Evolutionary conservation across 1,140 invertebrate species (phyloP).

Genomic region (Bombus waltoni): DNA sequence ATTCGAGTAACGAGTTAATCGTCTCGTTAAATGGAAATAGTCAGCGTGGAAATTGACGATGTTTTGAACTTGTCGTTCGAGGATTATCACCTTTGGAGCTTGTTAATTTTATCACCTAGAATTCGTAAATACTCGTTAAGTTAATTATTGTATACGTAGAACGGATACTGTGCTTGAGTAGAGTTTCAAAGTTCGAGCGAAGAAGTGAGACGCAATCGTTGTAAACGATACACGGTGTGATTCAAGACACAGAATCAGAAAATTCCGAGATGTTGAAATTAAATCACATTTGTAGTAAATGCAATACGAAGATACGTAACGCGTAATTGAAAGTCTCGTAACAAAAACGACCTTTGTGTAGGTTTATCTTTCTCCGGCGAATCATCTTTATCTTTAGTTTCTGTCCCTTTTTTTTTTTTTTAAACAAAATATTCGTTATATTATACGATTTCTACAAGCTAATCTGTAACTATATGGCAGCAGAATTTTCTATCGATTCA

Average conservation of each 20-base stretch:
- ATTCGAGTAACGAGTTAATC: constrained; percentile 28
- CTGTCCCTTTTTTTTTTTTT: too few species aligned
- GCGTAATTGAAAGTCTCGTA: too few species aligned
- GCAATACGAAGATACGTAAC: too few species aligned
- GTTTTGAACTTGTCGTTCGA: neutral
- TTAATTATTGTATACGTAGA: neutral
- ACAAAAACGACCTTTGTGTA: too few species aligned
- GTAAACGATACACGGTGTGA: too few species aligned
- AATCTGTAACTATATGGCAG: too few species aligned
- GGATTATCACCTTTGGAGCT: neutral
- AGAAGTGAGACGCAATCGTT: neutral
- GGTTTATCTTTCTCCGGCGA: too few species aligned
- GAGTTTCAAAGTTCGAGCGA: neutral
- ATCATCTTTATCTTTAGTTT: neutral
- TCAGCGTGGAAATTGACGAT: neutral
- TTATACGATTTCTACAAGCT: neutral
- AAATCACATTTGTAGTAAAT: too few species aligned
- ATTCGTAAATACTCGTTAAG: neutral
- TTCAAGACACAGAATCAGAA: neutral
- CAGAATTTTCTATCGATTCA: neutral
- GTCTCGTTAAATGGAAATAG: neutral
- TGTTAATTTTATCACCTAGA: neutral
- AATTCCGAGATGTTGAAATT: too few species aligned
- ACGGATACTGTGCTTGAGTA: too few species aligned
- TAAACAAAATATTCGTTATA: neutral